Evolutionary conservation across 1,140 invertebrate species (phyloP), one percentile per base, ranked within the genome.

Genomic region (Vollenhovia emeryi): DNA sequence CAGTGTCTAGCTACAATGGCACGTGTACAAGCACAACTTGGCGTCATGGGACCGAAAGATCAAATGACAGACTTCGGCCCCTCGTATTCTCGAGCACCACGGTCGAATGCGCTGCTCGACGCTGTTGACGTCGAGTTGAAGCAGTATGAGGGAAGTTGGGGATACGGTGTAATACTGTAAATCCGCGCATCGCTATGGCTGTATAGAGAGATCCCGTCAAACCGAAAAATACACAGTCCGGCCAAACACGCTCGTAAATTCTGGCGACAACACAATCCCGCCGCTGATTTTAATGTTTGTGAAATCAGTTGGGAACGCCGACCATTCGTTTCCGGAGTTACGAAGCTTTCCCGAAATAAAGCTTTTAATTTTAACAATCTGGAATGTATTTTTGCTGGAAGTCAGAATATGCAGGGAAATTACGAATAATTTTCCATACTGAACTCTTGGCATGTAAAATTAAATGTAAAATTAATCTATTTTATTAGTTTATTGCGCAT

Each of bases 161-260:
- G 36, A 60, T 60, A 76, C 18, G 33, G 30, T n/a, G 24, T 64
- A 68, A 52, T n/a, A 30, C 5, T 40, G 48, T 30, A 79, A 79
- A 79, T 52, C 21, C 62, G 43, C 30, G 30, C 6, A 33, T 50
- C 5, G 11, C 30, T 52, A 6, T n/a, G 27, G 15, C 30, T 64
- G 27, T 62, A 60, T 8, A 55, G 43, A 52, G 30, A 2, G 27
- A 55, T 85, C 7, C 7, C 76, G 50, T 64, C 75, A 66, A 80
- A 48, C 15, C 62, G 74, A 85, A 86, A 87, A 74, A 50, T 74
- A 85, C 33, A 85, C 50, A 74, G 69, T 48, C 50, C 64, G 76
- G 73, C 89, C 86, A 85, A 90, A 90, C 87, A 88, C 60, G 50
- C 74, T 88, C 87, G 74, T 90, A 88, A 90, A 88, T 90, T 59